Conservation (phyloP, 1,140 invertebrate species). For the Matsumurasca onukii region DNA sequence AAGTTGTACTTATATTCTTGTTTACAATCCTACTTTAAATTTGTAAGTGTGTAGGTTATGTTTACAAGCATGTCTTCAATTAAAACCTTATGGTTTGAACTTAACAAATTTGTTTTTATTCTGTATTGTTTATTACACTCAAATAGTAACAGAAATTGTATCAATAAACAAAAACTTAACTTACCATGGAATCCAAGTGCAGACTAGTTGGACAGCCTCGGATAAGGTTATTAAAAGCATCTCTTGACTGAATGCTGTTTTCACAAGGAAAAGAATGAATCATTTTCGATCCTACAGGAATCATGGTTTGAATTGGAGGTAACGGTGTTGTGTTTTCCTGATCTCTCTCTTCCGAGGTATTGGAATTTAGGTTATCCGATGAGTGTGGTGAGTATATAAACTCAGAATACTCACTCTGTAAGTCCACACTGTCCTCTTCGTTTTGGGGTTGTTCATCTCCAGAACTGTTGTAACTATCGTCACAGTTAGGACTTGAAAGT, state of each 20-base stretch:
- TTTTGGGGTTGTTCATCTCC: not conserved
- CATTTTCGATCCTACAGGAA: slow-evolving; percentile 15
- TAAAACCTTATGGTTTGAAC: too few relatives aligned
- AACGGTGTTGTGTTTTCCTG: too few relatives aligned
- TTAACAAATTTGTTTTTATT: too few relatives aligned
- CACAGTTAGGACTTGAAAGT: not conserved
- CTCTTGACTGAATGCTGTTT: not conserved
- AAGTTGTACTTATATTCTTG: too few relatives aligned
- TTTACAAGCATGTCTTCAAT: too few relatives aligned
- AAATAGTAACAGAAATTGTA: too few relatives aligned
- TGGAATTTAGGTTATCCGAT: too few relatives aligned
- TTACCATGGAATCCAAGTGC: not conserved
- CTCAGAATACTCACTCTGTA: not conserved
- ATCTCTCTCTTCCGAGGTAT: too few relatives aligned
- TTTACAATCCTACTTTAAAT: too few relatives aligned
- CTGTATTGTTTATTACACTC: too few relatives aligned
- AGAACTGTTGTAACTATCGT: not conserved
- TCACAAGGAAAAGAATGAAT: not conserved
- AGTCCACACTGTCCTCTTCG: not conserved
- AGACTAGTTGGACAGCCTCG: slow-evolving; percentile 11
- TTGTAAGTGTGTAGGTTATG: too few relatives aligned
- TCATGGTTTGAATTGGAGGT: slow-evolving; percentile 24
- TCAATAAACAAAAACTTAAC: not conserved
- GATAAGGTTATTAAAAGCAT: slow-evolving; percentile 13
- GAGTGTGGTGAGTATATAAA: not conserved